These are phyloP conservation scores for Oncorhynchus keta DNA, from an alignment of 2,113 vertebrate genomes.

Conservation along the genomic window DNA sequence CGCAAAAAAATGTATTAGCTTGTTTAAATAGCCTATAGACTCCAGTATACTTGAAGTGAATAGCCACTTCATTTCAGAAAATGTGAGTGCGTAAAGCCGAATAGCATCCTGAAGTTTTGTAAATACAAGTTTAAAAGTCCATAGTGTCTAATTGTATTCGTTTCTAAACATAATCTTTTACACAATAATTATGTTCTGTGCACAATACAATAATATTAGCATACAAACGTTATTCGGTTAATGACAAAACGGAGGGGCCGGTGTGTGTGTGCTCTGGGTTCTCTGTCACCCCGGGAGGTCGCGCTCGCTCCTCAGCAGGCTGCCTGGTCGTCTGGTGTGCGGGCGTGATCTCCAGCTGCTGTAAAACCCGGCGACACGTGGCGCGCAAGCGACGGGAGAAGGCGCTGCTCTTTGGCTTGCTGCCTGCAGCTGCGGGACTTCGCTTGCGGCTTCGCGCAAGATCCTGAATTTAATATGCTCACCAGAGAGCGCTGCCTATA, in stretches of 20 bases:
- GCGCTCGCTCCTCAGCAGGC: neutral
- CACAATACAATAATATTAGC: too few species aligned
- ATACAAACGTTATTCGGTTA: neutral
- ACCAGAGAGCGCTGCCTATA: slow-evolving; percentile 13
- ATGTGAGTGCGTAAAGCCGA: neutral
- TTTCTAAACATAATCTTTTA: too few species aligned
- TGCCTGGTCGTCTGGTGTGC: slow-evolving; percentile 23
- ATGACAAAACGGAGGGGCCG: neutral
- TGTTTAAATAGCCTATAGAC: too few species aligned
- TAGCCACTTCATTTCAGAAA: neutral
- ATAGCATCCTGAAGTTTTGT: neutral
- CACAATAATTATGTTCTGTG: neutral
- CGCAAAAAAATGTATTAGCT: too few species aligned
- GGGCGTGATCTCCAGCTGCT: slow-evolving; percentile 69
- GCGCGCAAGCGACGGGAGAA: slow-evolving; percentile 73
- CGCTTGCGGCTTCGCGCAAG: slow-evolving; percentile 64
- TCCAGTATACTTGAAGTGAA: neutral
- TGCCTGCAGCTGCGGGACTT: slow-evolving; percentile 71
- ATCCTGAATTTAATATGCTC: slow-evolving; percentile 61
- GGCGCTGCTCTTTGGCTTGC: slow-evolving; percentile 70
- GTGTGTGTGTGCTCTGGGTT: neutral
- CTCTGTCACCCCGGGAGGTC: neutral
- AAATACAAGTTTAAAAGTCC: neutral
- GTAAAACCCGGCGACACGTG: slow-evolving; percentile 74
- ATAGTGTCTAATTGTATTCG: neutral